Evolutionary conservation across 2,797 vertebrate genomes (phyloP).

Genomic region (Caiman crocodilus): DNA sequence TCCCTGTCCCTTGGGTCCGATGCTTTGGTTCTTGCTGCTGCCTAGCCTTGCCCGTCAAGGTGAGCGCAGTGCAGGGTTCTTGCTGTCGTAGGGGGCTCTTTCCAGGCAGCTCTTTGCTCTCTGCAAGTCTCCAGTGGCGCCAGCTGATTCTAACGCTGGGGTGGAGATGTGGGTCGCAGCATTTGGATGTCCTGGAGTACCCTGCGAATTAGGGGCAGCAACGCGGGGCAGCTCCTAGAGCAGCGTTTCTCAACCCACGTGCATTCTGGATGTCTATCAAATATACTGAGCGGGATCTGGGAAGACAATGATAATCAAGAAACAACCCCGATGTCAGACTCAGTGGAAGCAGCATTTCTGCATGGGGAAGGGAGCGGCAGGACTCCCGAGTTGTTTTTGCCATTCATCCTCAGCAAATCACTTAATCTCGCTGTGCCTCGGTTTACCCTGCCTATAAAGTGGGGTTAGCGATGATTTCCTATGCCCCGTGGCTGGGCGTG

Average conservation of each 20-base stretch:
- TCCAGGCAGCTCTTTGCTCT: not conserved
- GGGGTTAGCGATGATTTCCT: not conserved
- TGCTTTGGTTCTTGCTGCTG: not conserved
- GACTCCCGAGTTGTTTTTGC: not conserved
- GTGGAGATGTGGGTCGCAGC: not conserved
- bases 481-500: not conserved
- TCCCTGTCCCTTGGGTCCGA: not conserved
- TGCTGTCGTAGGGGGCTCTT: not conserved
- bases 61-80: too few relatives aligned
- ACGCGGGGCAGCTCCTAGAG: not conserved
- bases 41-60: not conserved
- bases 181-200: not conserved
- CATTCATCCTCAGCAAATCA: not conserved
- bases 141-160: not conserved
- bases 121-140: not conserved
- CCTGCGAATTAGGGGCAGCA: not conserved
- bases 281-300: not conserved
- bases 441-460: not conserved
- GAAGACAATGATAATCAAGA: not conserved
- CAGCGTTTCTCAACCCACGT: not conserved
- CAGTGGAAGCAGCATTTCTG: not conserved
- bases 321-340: not conserved
- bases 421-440: not conserved
- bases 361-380: fast-evolving
- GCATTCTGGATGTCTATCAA: not conserved